These are phyloP conservation scores for Papilio gigon DNA, from an alignment of 2,888 invertebrate species.

Conservation along the genomic window DNA sequence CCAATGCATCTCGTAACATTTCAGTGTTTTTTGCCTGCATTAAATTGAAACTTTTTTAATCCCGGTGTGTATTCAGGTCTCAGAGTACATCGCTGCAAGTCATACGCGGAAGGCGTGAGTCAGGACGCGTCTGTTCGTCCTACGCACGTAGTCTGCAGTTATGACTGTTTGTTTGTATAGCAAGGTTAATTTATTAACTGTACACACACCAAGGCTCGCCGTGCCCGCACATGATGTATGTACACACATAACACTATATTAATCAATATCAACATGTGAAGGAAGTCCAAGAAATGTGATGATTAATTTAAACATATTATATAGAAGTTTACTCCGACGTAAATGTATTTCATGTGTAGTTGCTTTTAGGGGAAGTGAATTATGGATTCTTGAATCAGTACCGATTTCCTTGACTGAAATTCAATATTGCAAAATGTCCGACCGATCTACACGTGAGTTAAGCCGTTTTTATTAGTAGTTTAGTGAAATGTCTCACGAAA, in stretches of 20 bases:
- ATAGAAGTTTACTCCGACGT: neutral
- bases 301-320: neutral
- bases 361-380: neutral
- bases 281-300: constrained; percentile 6
- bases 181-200: constrained; percentile 39
- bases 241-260: constrained; percentile 27
- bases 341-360: neutral
- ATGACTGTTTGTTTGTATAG: constrained; percentile 37
- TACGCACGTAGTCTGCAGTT: constrained; percentile 36
- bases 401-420: neutral
- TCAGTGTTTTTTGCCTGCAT: too few species aligned
- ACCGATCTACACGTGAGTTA: too few species aligned
- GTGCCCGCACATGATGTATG: constrained; percentile 33
- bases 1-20: too few species aligned
- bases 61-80: neutral
- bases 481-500: too few species aligned
- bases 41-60: neutral
- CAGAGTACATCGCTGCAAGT: constrained; percentile 51
- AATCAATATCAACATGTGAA: constrained; percentile 15
- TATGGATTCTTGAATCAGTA: neutral
- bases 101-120: constrained; percentile 44
- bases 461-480: too few species aligned
- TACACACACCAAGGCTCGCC: constrained; percentile 21
- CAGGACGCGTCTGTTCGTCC: constrained; percentile 44
- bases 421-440: too few species aligned